Conservation (phyloP, 2,888 invertebrate species). For the Cerceris rybyensis region DNA sequence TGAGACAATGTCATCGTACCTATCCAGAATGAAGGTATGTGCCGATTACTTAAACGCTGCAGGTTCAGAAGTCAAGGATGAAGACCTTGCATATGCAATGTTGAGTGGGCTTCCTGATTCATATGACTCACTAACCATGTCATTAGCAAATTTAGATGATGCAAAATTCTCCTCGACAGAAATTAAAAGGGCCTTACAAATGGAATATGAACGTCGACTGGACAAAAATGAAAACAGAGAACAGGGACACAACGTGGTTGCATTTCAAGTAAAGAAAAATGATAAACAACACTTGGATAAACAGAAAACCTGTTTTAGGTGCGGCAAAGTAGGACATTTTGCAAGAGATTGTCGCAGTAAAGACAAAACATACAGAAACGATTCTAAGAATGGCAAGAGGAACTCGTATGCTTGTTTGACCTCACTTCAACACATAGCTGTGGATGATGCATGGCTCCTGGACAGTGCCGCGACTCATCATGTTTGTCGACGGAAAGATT, state of each 20-base stretch:
- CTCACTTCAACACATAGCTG: slow-evolving; percentile 32
- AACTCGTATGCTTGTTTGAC: slow-evolving; percentile 3
- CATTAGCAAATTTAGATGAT: slow-evolving; percentile 34
- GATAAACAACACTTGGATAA: slow-evolving; percentile 4
- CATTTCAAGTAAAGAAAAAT: slow-evolving; percentile 9
- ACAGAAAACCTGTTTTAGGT: slow-evolving; percentile 27
- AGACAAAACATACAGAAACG: slow-evolving; percentile 1
- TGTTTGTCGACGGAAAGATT: slow-evolving; percentile 34
- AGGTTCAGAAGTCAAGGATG: slow-evolving; percentile 26
- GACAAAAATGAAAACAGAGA: slow-evolving; percentile 1
- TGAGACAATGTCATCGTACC: slow-evolving; percentile 33
- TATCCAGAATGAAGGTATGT: slow-evolving; percentile 35
- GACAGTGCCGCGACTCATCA: slow-evolving; percentile 42
- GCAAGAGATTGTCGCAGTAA: neutral
- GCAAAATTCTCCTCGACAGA: slow-evolving; percentile 22
- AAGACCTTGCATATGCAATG: slow-evolving; percentile 37
- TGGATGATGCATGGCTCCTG: slow-evolving; percentile 40
- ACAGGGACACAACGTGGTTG: slow-evolving; percentile 6
- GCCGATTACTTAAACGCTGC: slow-evolving; percentile 34
- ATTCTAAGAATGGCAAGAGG: slow-evolving; percentile 3
- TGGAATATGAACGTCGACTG: slow-evolving; percentile 28
- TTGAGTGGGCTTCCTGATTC: slow-evolving; percentile 15
- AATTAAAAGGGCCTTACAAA: slow-evolving; percentile 25
- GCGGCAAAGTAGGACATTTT: slow-evolving; percentile 20
- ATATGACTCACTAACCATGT: slow-evolving; percentile 32